Conservation (phyloP, 2,888 invertebrate species). For the Cloeon dipterum region DNA sequence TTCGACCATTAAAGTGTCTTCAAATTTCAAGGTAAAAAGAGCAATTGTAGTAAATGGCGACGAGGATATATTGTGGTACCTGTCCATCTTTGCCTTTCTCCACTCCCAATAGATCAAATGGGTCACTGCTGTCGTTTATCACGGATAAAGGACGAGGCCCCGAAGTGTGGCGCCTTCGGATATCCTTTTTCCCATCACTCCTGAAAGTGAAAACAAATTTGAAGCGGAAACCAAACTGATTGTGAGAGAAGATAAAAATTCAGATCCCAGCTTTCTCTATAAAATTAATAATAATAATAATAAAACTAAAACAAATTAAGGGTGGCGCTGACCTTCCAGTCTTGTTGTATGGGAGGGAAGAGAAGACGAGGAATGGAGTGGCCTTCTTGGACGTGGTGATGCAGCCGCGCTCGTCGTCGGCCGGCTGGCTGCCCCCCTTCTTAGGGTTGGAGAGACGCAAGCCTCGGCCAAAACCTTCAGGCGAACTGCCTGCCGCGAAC, state of each 20-base stretch:
- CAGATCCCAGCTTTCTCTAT: no score
- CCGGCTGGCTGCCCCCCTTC: conserved; percentile 37
- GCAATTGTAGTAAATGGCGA: no score
- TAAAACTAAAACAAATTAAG: not conserved
- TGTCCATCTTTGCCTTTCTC: conserved; percentile 65
- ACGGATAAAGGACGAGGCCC: conserved; percentile 63
- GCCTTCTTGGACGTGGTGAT: conserved; percentile 47
- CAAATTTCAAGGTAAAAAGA: no score
- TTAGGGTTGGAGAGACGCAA: conserved; percentile 16
- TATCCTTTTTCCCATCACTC: conserved; percentile 45
- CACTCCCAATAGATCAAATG: conserved; percentile 64
- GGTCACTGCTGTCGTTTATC: conserved; percentile 62
- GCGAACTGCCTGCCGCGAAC: not conserved
- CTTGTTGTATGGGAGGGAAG: conserved; percentile 57
- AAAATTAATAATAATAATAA: conserved; percentile 6
- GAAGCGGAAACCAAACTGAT: conserved; percentile 1
- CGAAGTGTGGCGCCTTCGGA: conserved; percentile 56
- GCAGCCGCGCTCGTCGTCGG: conserved; percentile 59
- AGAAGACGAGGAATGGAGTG: conserved; percentile 67
- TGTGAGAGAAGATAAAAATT: not conserved
- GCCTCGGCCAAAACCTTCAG: conserved; percentile 13
- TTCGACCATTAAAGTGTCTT: no score
- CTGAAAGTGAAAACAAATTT: conserved; percentile 17
- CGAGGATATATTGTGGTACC: no score
- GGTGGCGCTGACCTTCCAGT: conserved; percentile 9